Base-by-base conservation (phyloP, 2,888 invertebrate species). In the Matsumyia berberina region DNA sequence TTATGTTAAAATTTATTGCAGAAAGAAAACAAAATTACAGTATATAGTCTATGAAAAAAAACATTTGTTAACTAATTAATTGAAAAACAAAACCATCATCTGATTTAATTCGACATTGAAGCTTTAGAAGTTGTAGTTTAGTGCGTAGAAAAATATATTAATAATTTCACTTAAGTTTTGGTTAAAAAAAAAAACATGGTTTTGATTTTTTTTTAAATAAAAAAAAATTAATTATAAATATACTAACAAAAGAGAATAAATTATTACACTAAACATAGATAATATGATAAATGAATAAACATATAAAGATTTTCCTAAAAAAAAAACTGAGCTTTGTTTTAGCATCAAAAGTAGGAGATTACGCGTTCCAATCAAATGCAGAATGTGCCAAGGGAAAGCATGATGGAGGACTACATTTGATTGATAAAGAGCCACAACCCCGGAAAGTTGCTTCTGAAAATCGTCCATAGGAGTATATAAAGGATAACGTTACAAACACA, bases 261-360 rank as follows among this genome's bases (percentile, higher is more conserved):
- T 55, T 15, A 64, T 35, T 73, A 49, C 35, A 53, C 31, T 62
- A 73, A 17, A 53, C n/a, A 73, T 53, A 73, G 51, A 58, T 42
- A 74, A 53, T 37, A 49, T 46, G 46, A 46, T 55, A 24, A 81
- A 69, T 69, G 35, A 80, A 82, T 51, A 77, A 81, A 64, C 5
- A 62, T 62, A 81, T 42, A 76, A 82, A 58, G 3, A 64, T 64
- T 82, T 82, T 82, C 81, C 64, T 81, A 81, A 70, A 76, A 80
- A 69, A 15, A 37, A 24, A 24, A 24, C 24, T 24, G n/a, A n/a
- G n/a, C n/a, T n/a, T n/a, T n/a, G n/a, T n/a, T n/a, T n/a, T n/a
- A n/a, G n/a, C n/a, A n/a, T n/a, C n/a, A n/a, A n/a, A n/a, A n/a
- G n/a, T n/a, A n/a, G n/a, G n/a, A n/a, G n/a, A n/a, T n/a, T n/a